Evolutionary conservation across 1,140 invertebrate species (phyloP).

Genomic region (Micrasema minimum): DNA sequence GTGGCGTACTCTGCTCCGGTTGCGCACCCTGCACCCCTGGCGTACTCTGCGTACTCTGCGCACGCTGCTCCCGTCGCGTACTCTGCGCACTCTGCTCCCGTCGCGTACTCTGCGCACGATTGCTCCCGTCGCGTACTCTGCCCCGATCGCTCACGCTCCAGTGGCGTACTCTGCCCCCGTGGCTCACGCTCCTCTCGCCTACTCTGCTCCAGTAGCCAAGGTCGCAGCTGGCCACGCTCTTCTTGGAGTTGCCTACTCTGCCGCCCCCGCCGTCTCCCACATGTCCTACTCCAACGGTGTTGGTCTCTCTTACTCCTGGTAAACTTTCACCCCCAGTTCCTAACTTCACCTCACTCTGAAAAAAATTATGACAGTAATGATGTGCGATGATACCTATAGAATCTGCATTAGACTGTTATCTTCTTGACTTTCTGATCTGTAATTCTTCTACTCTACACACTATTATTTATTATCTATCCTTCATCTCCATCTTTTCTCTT

Average conservation of each 20-base stretch:
- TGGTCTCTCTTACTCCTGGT: slow-evolving; percentile 69
- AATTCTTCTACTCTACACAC: too few species aligned
- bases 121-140: slow-evolving; percentile 60
- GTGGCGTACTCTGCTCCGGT: slow-evolving; percentile 56
- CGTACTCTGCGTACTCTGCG: slow-evolving; percentile 49
- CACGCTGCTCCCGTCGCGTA: slow-evolving; percentile 57
- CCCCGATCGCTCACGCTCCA: slow-evolving; percentile 53
- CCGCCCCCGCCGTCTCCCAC: slow-evolving; percentile 74
- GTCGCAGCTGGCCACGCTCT: slow-evolving; percentile 62
- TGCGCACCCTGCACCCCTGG: slow-evolving; percentile 44
- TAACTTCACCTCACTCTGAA: too few species aligned
- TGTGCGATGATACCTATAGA: too few species aligned
- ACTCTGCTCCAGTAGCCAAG: slow-evolving; percentile 67
- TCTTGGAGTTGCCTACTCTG: slow-evolving; percentile 70
- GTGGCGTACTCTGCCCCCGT: slow-evolving; percentile 60
- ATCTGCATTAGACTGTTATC: too few species aligned
- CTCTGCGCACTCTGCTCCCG: slow-evolving; percentile 60
- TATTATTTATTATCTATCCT: too few species aligned
- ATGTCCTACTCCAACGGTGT: slow-evolving; percentile 73
- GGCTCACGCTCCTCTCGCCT: slow-evolving; percentile 63
- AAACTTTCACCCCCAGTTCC: slow-evolving; percentile 44
- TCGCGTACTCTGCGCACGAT: too few species aligned
- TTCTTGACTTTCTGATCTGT: too few species aligned
- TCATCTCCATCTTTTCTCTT: too few species aligned
- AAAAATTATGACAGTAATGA: too few species aligned